Base-by-base conservation (phyloP, 2,113 vertebrate species). In the Serinus canaria region DNA sequence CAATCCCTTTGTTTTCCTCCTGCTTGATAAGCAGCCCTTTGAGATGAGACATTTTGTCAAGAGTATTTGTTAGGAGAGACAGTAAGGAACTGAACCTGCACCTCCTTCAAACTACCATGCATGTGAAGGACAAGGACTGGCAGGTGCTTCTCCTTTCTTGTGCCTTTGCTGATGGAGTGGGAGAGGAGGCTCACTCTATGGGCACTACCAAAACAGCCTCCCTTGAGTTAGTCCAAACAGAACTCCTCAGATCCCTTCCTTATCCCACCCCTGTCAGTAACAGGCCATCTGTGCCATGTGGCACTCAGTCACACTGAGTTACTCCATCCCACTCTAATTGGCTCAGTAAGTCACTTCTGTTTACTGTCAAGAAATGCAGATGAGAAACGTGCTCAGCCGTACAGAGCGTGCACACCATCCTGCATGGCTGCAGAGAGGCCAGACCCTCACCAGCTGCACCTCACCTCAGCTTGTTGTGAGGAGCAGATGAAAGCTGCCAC, bases 361-460 rank as follows among this genome's bases (percentile, higher is more conserved):
- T 96, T 78, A 86, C 82, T 27, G 56, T 74, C 94, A 95, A 53
- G 62, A 91, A 84, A 91, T 37, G 69, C 75, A 87, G 92, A 94
- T 81, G 81, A 91, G 92, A 52, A 79, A 73, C 7, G n/a, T 35
- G 24, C 67, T 72, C 82, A 35, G 75, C 23, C 15, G 12, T 17
- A 30, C 67, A 68, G 7, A 56, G 67, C 52, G 37, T 1, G 7
- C 84, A 53, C 66, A 80, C 39, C 50, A 28, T 3, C 31, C 43
- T 15, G 15, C 24, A 1, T 0, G 3, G 46, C 75, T 88, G 64
- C 52, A 33, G 60, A 86, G 83, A 56, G 50, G 37, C n/a, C 88
- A 73, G 82, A 59, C 35, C 64, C 44, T 39, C 53, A 19, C 56
- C 84, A 86, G 84, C 89, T 70, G 72, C 76, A 55, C 52, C 73